Percentiles rank a stretch among this genome's conserved stretches.
Conservation (phyloP, 1,140 invertebrate genomes). For the Procambarus virginalis region DNA sequence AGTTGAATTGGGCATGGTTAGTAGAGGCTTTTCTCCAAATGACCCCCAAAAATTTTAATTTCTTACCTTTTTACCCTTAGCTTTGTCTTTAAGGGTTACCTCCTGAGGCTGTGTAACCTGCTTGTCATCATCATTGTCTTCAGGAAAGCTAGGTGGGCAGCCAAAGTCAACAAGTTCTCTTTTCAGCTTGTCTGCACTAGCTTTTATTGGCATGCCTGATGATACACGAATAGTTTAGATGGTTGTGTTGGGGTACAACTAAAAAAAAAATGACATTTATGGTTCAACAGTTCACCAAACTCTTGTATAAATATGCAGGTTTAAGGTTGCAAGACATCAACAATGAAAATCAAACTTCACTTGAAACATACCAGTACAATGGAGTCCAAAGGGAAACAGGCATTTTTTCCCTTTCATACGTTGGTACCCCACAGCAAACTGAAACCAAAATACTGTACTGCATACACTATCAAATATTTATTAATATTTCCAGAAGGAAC, state of each 20-base stretch:
- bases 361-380: conserved; percentile 89
- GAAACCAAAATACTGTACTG: conserved; percentile 67
- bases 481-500: too few relatives aligned
- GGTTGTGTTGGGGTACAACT: background rate
- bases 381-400: conserved; percentile 98
- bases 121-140: conserved; percentile 75
- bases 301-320: background rate
- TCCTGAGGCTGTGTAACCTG: conserved; percentile 74
- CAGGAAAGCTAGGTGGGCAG: conserved; percentile 93
- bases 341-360: background rate
- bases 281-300: background rate
- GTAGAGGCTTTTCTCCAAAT: background rate
- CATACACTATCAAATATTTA: too few relatives aligned
- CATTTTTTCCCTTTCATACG: conserved; percentile 92
- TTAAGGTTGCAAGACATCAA: background rate
- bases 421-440: conserved; percentile 94
- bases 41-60: conserved; percentile 27
- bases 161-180: conserved; percentile 86
- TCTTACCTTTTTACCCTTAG: conserved; percentile 94
- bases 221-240: background rate
- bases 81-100: conserved; percentile 87
- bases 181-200: conserved; percentile 98
- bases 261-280: background rate
- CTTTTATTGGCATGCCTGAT: conserved; percentile 76
- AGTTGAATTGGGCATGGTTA: background rate